Base-by-base conservation (phyloP, 2,113 vertebrate genomes). In the Hypocryptadius cinnamomeus region DNA sequence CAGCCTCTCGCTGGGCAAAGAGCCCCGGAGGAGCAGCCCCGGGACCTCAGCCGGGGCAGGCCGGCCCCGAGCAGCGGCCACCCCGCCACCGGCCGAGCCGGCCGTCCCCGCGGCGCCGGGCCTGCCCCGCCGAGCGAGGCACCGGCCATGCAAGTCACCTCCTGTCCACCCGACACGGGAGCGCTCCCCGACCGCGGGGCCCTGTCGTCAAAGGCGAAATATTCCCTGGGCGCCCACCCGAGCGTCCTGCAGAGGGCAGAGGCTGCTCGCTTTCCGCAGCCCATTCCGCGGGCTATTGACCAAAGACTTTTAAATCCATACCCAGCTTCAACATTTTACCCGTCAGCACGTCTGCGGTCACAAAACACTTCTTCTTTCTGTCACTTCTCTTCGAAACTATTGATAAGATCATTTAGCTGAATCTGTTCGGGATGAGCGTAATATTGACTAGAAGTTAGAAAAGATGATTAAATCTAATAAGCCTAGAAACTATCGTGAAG, bases 171-270 rank as follows among this genome's bases (percentile, higher is more conserved):
- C 84, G 79, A 33, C 92, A 56, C 39, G 53, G 90, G 85, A 94
- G 56, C 30, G 39, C 89, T 87, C 48, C 70, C 47, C 83, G 78
- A 73, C 2, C 82, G 79, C 71, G 35, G 40, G 93, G 40, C 88
- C 87, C 95, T 79, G 86, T 84, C 71, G 66, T 69, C 73, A 92
- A 81, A 87, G 79, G 92, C 76, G 78, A 89, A 88, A 48, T 70
- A 69, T 47, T 84, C 93, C 92, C 95, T 56, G 87, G 88, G 93
- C 89, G 95, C 84, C 98, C 97, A 93, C 81, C 45, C 74, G 86
- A 97, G 93, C 86, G 97, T 96, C 98, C 98, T 98, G 98, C 97
- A 98, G 98, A 98, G 98, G 98, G 98, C 98, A 98, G 96, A 97
- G 97, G 97, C 95, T 95, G 96, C 97, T 88, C 92, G 94, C 95